Conservation (phyloP, 2,113 vertebrate genomes). For the Atractosteus spatula region DNA sequence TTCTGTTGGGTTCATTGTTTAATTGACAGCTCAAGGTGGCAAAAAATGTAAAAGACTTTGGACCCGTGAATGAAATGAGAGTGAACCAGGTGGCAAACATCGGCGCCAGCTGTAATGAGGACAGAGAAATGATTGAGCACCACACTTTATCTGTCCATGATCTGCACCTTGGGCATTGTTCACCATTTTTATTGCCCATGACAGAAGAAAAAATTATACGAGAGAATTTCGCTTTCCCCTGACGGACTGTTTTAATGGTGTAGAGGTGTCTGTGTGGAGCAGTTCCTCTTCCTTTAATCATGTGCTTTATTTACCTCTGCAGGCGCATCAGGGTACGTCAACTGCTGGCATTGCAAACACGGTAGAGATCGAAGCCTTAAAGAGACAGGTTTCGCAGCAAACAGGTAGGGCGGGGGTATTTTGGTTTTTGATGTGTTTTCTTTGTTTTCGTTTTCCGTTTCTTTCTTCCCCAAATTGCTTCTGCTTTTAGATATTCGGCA, state of each 20-base stretch:
- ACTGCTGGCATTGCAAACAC: slow-evolving; percentile 69
- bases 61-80: too few relatives aligned
- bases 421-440: slow-evolving; percentile 49
- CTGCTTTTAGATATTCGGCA: slow-evolving; percentile 75
- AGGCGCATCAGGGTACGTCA: slow-evolving; percentile 74
- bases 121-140: too few relatives aligned
- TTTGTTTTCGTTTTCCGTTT: slow-evolving; percentile 43
- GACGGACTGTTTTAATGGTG: neutral
- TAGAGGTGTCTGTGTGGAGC: neutral
- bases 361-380: slow-evolving; percentile 89
- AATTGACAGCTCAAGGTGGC: too few relatives aligned
- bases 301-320: slow-evolving; percentile 56
- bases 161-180: too few relatives aligned
- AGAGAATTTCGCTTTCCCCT: neutral
- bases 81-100: too few relatives aligned
- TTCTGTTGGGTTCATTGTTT: too few relatives aligned
- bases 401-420: slow-evolving; percentile 74
- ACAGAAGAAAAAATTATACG: too few relatives aligned
- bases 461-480: slow-evolving; percentile 71
- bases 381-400: slow-evolving; percentile 83
- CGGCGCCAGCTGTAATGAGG: too few relatives aligned
- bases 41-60: too few relatives aligned
- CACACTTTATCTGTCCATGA: too few relatives aligned
- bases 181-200: too few relatives aligned
- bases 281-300: neutral